Evolutionary conservation across 2,888 invertebrate species (phyloP), one percentile per base, ranked within the genome.

Genomic region (Sesia apiformis): DNA sequence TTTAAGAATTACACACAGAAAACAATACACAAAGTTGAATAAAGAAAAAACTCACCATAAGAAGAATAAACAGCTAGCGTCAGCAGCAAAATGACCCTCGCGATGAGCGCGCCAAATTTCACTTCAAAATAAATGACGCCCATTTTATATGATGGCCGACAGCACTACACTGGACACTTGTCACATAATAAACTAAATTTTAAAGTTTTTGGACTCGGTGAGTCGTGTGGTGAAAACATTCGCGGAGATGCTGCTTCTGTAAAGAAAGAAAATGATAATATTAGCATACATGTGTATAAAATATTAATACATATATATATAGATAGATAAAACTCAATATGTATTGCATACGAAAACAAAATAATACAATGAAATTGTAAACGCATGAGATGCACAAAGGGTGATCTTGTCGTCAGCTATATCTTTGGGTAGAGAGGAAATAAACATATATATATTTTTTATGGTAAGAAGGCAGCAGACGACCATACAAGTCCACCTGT

Each of bases 1-100:
- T 23, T 7, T 50, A 1, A 50, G 7, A 50, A 3, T 4, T n/a
- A 38, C 8, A 49, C 23, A 8, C 4, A 43, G 4, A 43, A 43
- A 43, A 43, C 8, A 6, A 43, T 8, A 23, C 23, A 23, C 23
- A 23, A 23, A 23, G 23, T 23, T 23, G 23, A 3, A 43, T 43
- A 8, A 46, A 46, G 23, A 46, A 42, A 56, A 52, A 46, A 77
- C 88, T 83, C 38, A 88, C 88, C 88, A 61, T 87, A 79, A 61
- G 87, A 81, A 43, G 87, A 86, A 65, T 84, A 86, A 4, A 88
- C 87, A 40, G 82, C 77, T 54, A 83, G 55, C 55, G 74, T 70
- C 46, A 87, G 67, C 67, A 87, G 75, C 65, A 87, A 61, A 55
- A 75, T 66, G 54, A 74, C 65, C 56, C 72, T 74, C 58, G 73